A percentile compares a stretch with the other conserved stretches of the same genome.
Conservation (phyloP, 2,113 vertebrate genomes). For the Sturnus vulgaris region DNA sequence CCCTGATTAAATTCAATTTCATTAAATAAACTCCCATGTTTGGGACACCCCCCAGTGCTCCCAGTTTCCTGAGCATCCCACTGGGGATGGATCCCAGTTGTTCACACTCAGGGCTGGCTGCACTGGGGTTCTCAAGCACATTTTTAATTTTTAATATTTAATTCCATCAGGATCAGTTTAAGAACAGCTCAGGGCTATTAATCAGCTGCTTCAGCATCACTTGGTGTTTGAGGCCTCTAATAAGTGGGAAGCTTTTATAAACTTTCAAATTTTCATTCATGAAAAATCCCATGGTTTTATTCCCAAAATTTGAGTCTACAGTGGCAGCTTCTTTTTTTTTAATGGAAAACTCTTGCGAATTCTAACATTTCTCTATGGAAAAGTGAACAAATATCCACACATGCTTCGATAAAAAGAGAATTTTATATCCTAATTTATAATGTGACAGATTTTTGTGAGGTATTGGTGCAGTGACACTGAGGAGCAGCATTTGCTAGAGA, state of each 20-base stretch:
- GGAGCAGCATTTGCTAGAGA: background rate
- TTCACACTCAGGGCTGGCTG: background rate
- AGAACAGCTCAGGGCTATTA: background rate
- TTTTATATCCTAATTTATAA: background rate
- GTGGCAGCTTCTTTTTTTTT: background rate
- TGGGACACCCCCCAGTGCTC: background rate
- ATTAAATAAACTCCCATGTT: background rate
- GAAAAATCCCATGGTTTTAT: background rate
- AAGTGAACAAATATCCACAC: background rate
- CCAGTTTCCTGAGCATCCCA: background rate
- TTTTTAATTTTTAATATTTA: background rate
- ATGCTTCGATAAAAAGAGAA: background rate
- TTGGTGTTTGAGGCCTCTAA: background rate
- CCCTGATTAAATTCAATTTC: background rate
- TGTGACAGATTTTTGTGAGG: background rate
- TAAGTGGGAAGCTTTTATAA: background rate
- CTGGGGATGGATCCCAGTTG: background rate
- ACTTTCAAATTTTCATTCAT: background rate
- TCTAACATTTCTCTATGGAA: background rate
- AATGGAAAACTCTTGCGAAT: background rate
- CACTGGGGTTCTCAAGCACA: background rate
- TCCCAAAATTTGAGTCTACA: background rate
- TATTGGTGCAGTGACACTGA: accelerated
- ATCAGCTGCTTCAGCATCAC: background rate
- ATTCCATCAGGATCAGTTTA: background rate